phyloP scores from a whole-genome alignment of 1,140 invertebrate species.

The Harpegnathos saltator region DNA sequence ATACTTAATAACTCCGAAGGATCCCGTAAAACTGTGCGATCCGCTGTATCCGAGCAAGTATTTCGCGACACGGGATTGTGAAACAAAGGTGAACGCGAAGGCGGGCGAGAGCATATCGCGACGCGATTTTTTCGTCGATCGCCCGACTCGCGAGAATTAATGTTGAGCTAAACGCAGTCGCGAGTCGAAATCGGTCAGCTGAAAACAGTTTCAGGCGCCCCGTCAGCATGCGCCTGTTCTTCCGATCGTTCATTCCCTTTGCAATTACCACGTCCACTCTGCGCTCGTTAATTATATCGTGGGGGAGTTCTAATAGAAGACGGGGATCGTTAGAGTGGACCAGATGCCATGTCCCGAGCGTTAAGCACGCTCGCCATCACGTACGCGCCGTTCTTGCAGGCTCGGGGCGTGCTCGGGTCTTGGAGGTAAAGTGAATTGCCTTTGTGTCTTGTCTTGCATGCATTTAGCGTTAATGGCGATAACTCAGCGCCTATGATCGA shows the following conservation, averaged over 20 bases:
- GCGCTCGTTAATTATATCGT: constrained; percentile 66
- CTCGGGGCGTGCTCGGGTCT: constrained; percentile 56
- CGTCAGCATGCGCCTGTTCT: constrained; percentile 48
- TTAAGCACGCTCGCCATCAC: constrained; percentile 48
- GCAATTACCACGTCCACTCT: constrained; percentile 65
- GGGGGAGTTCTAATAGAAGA: constrained; percentile 57
- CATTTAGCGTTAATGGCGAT: constrained; percentile 68
- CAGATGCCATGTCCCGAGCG: constrained; percentile 54
- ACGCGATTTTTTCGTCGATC: too few relatives aligned
- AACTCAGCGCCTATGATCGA: constrained; percentile 65
- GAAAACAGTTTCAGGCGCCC: constrained; percentile 33
- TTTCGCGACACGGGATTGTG: too few relatives aligned
- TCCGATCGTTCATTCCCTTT: constrained; percentile 62
- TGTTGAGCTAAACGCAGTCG: not conserved
- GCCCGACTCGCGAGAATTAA: too few relatives aligned
- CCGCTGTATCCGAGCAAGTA: too few relatives aligned
- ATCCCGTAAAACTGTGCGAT: too few relatives aligned
- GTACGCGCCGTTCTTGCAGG: constrained; percentile 61
- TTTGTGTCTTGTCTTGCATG: constrained; percentile 69
- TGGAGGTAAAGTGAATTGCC: constrained; percentile 63
- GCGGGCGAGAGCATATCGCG: too few relatives aligned
- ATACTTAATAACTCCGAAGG: too few relatives aligned
- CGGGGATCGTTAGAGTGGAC: constrained; percentile 63
- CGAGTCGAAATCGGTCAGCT: constrained; percentile 32
- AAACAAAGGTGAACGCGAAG: too few relatives aligned